Evolutionary conservation across 2,113 vertebrate genomes (phyloP), one percentile per base, ranked within the genome.

Genomic region (Corythaixoides concolor): DNA sequence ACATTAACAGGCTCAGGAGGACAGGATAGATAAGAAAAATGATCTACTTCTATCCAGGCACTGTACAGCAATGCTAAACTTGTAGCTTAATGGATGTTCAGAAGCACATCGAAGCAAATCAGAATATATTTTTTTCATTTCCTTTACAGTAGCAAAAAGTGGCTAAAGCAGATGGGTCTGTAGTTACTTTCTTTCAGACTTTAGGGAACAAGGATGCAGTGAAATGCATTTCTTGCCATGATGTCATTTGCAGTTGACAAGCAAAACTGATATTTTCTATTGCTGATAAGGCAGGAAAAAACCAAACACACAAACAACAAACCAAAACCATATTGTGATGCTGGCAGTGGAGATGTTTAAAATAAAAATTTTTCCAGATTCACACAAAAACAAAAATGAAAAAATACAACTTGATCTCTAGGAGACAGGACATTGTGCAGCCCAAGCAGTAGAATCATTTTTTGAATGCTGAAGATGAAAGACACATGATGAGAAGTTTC

Each of bases 1-100:
- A 59, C 82, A 90, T 94, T 96, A 96, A 97, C 77, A 86, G 86
- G 86, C 86, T 97, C 63, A 84, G 88, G 88, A 97, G 32, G 67
- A 93, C 58, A 50, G 69, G 76, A 60, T 0, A 93, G 75, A 95
- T 91, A 96, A 69, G 95, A 89, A 94, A 98, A 95, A 82, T 49
- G 21, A 95, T 84, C 69, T 78, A 41, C 88, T 97, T 91, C 89
- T 68, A 89, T 50, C 67, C 91, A 56, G 88, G 49, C 47, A 80
- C n/a, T 1, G 3, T 78, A 81, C 22, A 50, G 60, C 43, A 75
- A 88, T 63, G 9, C 73, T 89, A 16, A 87, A 94, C 84, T 35
- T 88, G 53, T 19, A 92, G 79, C 64, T 91, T 95, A 83, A 94
- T 82, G 83, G 90, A 92, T 90, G 53, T 63, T 47, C 45, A 82